These are phyloP conservation scores for Pollenia labialis DNA, from an alignment of 2,888 invertebrate genomes.

Conservation along the genomic window DNA sequence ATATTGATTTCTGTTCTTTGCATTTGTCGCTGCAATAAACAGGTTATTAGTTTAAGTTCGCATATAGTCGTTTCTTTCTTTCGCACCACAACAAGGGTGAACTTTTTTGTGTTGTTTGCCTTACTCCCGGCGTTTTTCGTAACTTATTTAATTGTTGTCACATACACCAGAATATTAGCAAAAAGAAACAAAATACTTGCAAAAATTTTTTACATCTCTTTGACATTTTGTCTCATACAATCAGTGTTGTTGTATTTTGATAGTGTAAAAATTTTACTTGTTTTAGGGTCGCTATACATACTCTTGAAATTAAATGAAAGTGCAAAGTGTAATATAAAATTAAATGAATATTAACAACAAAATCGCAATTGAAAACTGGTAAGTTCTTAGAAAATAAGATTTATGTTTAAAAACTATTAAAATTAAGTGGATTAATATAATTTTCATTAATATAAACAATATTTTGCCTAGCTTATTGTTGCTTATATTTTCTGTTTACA, in stretches of 20 bases:
- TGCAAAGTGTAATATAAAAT: background rate
- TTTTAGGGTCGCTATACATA: background rate
- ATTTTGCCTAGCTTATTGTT: no score
- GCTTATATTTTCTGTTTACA: no score
- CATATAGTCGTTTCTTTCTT: constrained; percentile 30
- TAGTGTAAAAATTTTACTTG: background rate
- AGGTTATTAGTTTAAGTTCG: constrained; percentile 18
- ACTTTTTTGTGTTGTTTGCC: constrained; percentile 10
- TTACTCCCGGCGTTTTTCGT: constrained; percentile 69
- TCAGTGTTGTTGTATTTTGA: constrained; percentile 45
- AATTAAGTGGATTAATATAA: no score
- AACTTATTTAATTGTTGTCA: constrained; percentile 34
- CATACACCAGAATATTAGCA: background rate
- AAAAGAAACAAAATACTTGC: background rate
- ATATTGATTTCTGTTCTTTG: constrained; percentile 68
- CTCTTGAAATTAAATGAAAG: background rate
- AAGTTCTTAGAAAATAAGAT: background rate
- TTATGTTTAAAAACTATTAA: background rate
- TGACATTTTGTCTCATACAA: background rate
- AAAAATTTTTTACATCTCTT: constrained; percentile 20
- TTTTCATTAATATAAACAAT: no score
- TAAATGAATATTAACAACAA: background rate
- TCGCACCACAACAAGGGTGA: background rate
- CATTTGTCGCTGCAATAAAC: constrained; percentile 43
- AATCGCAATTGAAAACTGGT: constrained; percentile 11